phyloP scores from a whole-genome alignment of 23 tunicate species.

The Diplosoma virens region DNA sequence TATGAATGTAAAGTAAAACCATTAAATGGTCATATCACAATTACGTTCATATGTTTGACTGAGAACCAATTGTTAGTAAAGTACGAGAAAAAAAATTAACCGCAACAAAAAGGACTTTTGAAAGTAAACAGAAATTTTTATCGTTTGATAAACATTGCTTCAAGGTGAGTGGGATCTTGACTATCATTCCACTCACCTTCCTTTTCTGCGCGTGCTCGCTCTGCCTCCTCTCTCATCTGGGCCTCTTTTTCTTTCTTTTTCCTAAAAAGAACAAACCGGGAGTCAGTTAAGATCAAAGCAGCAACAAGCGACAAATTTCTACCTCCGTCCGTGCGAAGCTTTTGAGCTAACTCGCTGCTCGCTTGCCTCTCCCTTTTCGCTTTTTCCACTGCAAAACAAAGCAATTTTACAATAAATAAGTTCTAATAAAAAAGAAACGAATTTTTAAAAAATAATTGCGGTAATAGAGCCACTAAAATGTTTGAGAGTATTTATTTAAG shows the following conservation, averaged over 20 bases:
- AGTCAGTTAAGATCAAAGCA: background rate
- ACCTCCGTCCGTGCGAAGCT: slow-evolving; percentile 48
- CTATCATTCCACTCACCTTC: slow-evolving; percentile 37
- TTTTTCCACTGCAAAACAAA: background rate
- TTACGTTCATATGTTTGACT: no score
- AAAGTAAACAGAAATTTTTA: background rate
- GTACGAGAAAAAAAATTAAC: background rate
- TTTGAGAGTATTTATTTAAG: no score
- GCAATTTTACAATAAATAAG: background rate
- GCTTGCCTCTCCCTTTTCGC: slow-evolving; percentile 32
- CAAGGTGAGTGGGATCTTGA: no score
- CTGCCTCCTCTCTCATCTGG: slow-evolving; percentile 68
- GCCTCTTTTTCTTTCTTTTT: slow-evolving; percentile 89
- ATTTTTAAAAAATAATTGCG: no score
- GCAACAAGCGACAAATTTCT: background rate
- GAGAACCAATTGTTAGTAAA: no score
- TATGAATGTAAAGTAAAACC: no score
- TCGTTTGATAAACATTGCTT: background rate
- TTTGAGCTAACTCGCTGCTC: slow-evolving; percentile 63
- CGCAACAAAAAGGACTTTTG: background rate
- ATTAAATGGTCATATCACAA: no score
- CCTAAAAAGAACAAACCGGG: slow-evolving; percentile 1
- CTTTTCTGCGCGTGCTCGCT: slow-evolving; percentile 60
- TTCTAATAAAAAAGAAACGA: no score
- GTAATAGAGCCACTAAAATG: no score